Evolutionary conservation across 2,113 vertebrate species (phyloP), one percentile per base, ranked within the genome.

Genomic region (Calypte anna): DNA sequence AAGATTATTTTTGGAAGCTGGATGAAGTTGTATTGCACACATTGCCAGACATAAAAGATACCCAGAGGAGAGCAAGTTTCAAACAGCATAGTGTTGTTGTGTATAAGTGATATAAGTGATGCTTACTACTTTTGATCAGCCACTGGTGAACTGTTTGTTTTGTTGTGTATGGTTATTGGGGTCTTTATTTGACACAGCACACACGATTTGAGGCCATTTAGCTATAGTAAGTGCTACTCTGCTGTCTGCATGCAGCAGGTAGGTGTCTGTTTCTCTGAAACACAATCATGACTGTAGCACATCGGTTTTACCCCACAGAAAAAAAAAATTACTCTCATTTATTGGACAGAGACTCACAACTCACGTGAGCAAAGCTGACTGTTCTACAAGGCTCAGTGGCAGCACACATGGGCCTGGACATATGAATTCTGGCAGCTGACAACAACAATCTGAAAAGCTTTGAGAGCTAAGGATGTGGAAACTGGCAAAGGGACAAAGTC

Each of bases 1-100:
- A 46, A 79, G 66, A 76, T 92, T 95, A 93, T 76, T 94, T 91
- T 91, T 87, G 82, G 89, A 96, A 94, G 70, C 78, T 40, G 15
- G 24, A 22, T 61, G 16, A 86, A 91, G 53, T 68, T 85, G 50
- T 15, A 40, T 53, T 86, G 80, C 38, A 43, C 69, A 44, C 54
- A 33, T 14, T 69, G 77, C 62, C 66, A 95, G 70, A 61, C 58
- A 43, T 44, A 31, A 81, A 74, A 90, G 68, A 55, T 36, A 67
- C 48, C 64, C 7, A 1, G 48, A 91, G 40, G 57, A 92, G 70
- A 58, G 62, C 4, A 9, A 72, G 61, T 79, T 91, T 66, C 48
- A 82, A 73, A 36, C 62, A 46, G 74, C 0, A 3, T 33, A 44
- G 62, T 36, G 66, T 57, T 84, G 40, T 61, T 44, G 28, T 33